A percentile compares a stretch with the other conserved stretches of the same genome.
These are phyloP conservation scores for Meteorus cinctellus DNA, from an alignment of 2,888 invertebrate genomes.

Conservation along the genomic window DNA sequence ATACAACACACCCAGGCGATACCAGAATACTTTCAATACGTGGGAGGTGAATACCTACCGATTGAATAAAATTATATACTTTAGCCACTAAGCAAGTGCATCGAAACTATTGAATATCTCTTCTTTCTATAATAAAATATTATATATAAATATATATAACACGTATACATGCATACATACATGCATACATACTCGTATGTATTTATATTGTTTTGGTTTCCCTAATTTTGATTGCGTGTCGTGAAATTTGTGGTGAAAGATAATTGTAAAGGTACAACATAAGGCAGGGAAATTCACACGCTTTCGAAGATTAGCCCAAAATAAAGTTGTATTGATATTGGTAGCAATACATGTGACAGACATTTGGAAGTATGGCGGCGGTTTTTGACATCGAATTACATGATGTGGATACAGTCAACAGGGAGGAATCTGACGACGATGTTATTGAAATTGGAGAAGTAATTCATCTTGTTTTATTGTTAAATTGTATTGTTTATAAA, in stretches of 20 bases:
- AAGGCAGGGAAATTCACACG: background rate
- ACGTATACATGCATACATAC: too few relatives aligned
- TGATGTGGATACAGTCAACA: conserved; percentile 79
- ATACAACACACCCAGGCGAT: conserved; percentile 3
- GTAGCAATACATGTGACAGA: conserved; percentile 13
- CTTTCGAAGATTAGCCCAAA: background rate
- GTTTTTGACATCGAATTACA: conserved; percentile 95
- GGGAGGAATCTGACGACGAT: conserved; percentile 91
- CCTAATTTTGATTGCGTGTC: background rate
- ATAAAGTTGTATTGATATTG: background rate
- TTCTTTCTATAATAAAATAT: background rate
- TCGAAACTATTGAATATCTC: background rate
- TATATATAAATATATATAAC: background rate
- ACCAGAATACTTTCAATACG: background rate
- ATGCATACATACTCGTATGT: background rate
- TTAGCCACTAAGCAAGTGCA: background rate
- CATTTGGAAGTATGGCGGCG: conserved; percentile 80
- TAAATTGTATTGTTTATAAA: background rate
- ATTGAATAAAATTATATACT: background rate
- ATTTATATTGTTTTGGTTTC: background rate
- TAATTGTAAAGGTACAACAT: background rate
- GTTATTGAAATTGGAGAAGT: conserved; percentile 92
- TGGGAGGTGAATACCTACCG: background rate
- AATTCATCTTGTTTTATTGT: conserved; percentile 66
- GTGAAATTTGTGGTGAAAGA: background rate